Base-by-base conservation (phyloP, 2,888 invertebrate genomes). In the Rhorus exstirpatorius region DNA sequence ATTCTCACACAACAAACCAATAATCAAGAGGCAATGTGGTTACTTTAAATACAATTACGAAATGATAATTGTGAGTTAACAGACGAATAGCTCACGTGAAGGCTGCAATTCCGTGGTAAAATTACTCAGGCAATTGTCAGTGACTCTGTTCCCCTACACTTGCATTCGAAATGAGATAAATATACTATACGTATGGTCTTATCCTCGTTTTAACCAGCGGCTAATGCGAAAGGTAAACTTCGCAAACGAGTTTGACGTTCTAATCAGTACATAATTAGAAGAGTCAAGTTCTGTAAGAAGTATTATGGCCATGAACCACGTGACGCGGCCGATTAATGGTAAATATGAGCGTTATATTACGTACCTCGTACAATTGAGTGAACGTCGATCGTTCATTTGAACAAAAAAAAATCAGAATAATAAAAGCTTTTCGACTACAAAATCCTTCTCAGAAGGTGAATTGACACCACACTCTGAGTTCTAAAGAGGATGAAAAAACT, bases 141-240 rank as follows among this genome's bases (percentile, higher is more conserved):
- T 65, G 63, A 65, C 19, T 38, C 26, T 19, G 12, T 17, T 49
- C 31, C 46, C 46, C 8, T 24, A 44, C 26, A 24, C 49, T 76
- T 65, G 76, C 71, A 81, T 76, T 46, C 41, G 14, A 55, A 71
- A 71, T 71, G 19, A 76, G 63, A 81, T 60, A 65, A 70, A 81
- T 58, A 51, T 51, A 77, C 49, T 2, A 24, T n/a, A 31, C 19
- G 8, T 58, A n/a, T 31, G 49, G 58, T 63, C 63, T 53, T 53
- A 67, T 44, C 24, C 26, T 68, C 70, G n/a, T 71, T 26, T 65
- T 12, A 24, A 53, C 53, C 65, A 8, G n/a, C 31, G 8, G 26
- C 51, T 71, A 71, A 77, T 71, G n/a, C 41, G 63, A 71, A 71
- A 70, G 12, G 63, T 49, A 65, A 81, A 81, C 80, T 71, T 76